These are phyloP conservation scores for Acanthisitta chloris DNA, from an alignment of 2,113 vertebrate species.

Conservation along the genomic window DNA sequence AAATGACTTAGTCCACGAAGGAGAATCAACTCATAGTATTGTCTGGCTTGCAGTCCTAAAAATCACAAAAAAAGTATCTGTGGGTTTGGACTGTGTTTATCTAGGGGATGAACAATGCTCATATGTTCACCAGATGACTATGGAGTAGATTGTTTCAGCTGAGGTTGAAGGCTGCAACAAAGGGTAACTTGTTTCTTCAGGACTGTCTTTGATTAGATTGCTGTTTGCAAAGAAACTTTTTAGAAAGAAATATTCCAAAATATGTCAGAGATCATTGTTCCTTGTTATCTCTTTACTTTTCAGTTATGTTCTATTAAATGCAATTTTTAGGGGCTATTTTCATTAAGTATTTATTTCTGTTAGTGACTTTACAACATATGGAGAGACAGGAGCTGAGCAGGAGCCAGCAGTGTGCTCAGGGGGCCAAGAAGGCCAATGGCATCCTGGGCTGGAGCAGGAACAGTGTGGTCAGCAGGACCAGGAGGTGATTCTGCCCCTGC, in stretches of 20 bases:
- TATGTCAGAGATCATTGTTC: background rate
- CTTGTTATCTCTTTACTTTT: constrained; percentile 2
- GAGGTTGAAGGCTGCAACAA: constrained; percentile 29
- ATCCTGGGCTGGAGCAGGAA: no score
- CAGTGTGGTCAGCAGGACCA: no score
- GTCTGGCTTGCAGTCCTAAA: constrained; percentile 28
- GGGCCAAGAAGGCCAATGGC: no score
- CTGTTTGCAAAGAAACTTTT: background rate
- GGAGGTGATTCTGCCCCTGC: no score
- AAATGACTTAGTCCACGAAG: constrained; percentile 7
- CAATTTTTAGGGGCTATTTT: background rate
- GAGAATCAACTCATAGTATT: background rate
- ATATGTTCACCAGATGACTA: constrained; percentile 57
- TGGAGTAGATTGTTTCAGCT: background rate
- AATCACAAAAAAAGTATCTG: background rate
- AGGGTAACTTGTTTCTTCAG: constrained; percentile 7
- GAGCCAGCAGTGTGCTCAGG: no score
- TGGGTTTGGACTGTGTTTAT: constrained; percentile 7
- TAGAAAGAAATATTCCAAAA: background rate
- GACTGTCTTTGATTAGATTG: background rate
- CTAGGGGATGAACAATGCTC: constrained; percentile 10
- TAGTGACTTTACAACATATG: background rate
- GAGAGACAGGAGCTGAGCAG: no score
- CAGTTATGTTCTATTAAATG: background rate
- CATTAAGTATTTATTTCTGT: background rate